Percentiles rank a stretch among this genome's conserved stretches.
Evolutionary conservation across 1,140 invertebrate species (phyloP).

Genomic region (Littorina saxatilis): DNA sequence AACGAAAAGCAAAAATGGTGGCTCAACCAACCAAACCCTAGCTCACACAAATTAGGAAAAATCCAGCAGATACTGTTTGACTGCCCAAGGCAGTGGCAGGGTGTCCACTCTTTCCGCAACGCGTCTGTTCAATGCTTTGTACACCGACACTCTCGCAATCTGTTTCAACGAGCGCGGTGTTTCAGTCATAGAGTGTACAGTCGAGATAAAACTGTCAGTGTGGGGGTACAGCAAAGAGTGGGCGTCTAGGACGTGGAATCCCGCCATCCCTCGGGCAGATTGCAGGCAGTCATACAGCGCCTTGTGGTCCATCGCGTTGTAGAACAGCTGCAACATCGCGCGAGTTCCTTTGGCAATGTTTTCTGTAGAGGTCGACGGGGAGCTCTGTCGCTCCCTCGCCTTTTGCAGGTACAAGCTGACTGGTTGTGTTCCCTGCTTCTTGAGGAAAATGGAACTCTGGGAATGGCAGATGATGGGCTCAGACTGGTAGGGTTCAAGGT

Average conservation of each 20-base stretch:
- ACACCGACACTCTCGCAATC: conserved; percentile 68
- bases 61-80: conserved; percentile 68
- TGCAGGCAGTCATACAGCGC: conserved; percentile 66
- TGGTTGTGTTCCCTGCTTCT: conserved; percentile 67
- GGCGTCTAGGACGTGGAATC: conserved; percentile 56
- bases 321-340: conserved; percentile 67
- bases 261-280: conserved; percentile 58
- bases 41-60: conserved; percentile 30
- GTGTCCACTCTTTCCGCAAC: conserved; percentile 56
- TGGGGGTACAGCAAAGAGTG: conserved; percentile 34
- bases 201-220: conserved; percentile 50
- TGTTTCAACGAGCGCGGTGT: conserved; percentile 68
- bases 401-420: conserved; percentile 69
- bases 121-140: conserved; percentile 63
- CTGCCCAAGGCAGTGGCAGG: conserved; percentile 64
- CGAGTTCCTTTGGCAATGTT: conserved; percentile 56
- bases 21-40: too few species aligned
- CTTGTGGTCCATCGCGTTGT: conserved; percentile 70
- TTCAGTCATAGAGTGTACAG: conserved; percentile 61
- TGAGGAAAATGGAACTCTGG: conserved; percentile 73
- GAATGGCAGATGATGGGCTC: conserved; percentile 73
- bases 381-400: conserved; percentile 49
- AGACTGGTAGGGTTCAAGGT: conserved; percentile 71
- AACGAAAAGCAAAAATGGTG: too few species aligned
- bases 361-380: conserved; percentile 38